Percentiles rank a stretch among this genome's conserved stretches.
Conservation (phyloP, 2,888 invertebrate species). For the Brachyptera risi region DNA sequence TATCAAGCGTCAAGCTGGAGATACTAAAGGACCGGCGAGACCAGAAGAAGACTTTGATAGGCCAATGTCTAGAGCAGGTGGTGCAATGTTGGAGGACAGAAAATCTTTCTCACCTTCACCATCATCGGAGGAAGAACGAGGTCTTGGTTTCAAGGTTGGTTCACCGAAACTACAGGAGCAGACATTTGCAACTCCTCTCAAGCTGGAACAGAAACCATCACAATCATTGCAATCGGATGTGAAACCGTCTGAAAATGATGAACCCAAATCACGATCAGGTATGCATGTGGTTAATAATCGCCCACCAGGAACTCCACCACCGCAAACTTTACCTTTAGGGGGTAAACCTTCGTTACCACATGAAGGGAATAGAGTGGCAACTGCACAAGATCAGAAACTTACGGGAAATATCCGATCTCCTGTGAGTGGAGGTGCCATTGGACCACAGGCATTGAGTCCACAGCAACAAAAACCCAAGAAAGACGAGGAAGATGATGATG, state of each 20-base stretch:
- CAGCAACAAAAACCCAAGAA: not conserved
- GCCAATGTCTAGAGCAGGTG: constrained; percentile 12
- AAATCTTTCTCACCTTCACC: constrained; percentile 14
- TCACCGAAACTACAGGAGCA: not conserved
- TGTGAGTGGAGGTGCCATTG: not conserved
- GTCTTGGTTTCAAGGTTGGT: not conserved
- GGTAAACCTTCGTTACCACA: not conserved
- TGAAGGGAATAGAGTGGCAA: not conserved
- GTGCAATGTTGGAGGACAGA: constrained; percentile 1
- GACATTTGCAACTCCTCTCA: not conserved
- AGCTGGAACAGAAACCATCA: not conserved
- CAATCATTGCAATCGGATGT: not conserved
- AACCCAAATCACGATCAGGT: too few relatives aligned
- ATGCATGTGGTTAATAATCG: not conserved
- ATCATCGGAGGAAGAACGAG: constrained; percentile 3
- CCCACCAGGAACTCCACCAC: not conserved
- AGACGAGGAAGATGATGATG: constrained; percentile 12
- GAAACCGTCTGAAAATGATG: not conserved
- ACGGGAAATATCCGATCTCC: not conserved
- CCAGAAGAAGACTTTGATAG: constrained; percentile 5
- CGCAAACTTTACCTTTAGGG: not conserved
- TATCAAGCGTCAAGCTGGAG: not conserved
- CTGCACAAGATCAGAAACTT: not conserved
- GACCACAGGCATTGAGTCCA: not conserved
- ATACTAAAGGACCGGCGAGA: not conserved